Percentiles rank a stretch among this genome's conserved stretches.
phyloP scores from a whole-genome alignment of 2,797 vertebrate genomes.

The Decapterus maruadsi region DNA sequence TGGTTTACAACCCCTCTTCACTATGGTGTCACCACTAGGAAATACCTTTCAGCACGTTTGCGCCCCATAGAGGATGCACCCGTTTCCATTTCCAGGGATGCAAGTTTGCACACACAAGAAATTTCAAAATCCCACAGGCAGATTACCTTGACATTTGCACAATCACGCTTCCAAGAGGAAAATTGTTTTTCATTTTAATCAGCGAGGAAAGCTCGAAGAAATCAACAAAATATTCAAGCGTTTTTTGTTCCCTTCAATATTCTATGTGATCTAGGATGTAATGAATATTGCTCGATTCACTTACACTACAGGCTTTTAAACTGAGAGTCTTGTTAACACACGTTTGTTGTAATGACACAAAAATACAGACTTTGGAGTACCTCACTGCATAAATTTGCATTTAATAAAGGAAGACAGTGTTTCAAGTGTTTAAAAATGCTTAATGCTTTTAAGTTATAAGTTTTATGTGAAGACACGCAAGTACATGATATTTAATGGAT shows the following conservation, averaged over 20 bases:
- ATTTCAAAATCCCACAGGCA: not conserved
- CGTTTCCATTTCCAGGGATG: fast-evolving
- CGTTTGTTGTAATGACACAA: slow-evolving; percentile 1
- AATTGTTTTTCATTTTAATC: not conserved
- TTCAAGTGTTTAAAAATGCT: not conserved
- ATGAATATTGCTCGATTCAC: not conserved
- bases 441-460: not conserved
- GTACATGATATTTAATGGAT: not conserved
- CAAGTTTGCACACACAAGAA: not conserved
- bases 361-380: not conserved
- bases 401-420: not conserved
- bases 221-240: not conserved
- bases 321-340: not conserved
- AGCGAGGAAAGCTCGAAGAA: not conserved
- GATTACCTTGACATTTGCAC: not conserved
- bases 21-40: not conserved
- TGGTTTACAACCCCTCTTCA: not conserved
- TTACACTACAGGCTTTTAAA: slow-evolving; percentile 1
- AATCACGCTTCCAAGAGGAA: not conserved
- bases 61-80: not conserved
- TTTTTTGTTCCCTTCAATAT: not conserved
- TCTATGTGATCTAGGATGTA: not conserved
- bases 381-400: slow-evolving; percentile 14
- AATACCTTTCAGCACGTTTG: not conserved
- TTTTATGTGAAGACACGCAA: not conserved